Percentiles rank a stretch among this genome's conserved stretches.
These are phyloP conservation scores for Crenichthys baileyi DNA, from an alignment of 2,797 vertebrate species.

Conservation along the genomic window DNA sequence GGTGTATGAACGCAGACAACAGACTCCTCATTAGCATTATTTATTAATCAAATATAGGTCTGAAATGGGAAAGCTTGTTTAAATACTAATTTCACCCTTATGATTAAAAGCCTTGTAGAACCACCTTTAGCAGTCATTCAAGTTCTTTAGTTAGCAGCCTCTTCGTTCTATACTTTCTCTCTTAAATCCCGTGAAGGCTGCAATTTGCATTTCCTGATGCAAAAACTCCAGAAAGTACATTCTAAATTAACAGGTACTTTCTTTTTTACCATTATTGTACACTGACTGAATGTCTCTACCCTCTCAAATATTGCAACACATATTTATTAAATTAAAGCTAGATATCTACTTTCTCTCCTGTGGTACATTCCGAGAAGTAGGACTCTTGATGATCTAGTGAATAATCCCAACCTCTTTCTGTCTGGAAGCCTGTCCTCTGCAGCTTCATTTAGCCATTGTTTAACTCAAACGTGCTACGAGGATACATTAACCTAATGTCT, in stretches of 20 bases:
- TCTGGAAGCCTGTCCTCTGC: slow-evolving; percentile 1
- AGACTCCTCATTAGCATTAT: background rate
- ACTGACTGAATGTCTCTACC: background rate
- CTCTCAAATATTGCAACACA: background rate
- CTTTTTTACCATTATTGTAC: background rate
- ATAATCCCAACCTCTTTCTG: background rate
- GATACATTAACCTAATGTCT: slow-evolving; percentile 42
- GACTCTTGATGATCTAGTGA: slow-evolving; percentile 4
- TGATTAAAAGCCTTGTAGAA: background rate
- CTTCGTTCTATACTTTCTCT: background rate
- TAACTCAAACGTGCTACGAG: slow-evolving; percentile 39
- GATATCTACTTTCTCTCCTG: background rate
- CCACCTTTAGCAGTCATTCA: background rate
- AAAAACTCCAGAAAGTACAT: background rate
- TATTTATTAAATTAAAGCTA: background rate
- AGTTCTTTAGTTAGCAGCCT: background rate
- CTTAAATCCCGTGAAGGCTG: background rate
- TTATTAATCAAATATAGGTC: background rate
- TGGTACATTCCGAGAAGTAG: background rate
- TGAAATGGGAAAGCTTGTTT: background rate
- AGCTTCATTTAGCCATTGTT: slow-evolving; percentile 33
- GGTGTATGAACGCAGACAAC: background rate
- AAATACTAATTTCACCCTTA: background rate
- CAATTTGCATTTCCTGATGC: background rate
- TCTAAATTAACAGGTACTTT: background rate